Evolutionary conservation across 2,888 invertebrate genomes (phyloP).

Genomic region (Peribatodes rhomboidaria): DNA sequence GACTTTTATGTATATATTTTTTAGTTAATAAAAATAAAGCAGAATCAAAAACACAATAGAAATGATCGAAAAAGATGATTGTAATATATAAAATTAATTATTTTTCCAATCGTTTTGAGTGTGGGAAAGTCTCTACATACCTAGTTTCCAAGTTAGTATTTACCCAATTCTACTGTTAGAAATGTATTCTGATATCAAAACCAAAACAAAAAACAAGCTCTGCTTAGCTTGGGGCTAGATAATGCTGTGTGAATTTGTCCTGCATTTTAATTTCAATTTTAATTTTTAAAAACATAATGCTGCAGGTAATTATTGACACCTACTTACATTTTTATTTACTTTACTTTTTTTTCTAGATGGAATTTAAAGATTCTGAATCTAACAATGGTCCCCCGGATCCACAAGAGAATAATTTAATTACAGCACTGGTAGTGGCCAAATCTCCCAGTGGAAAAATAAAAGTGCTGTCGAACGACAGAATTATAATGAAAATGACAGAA

Average conservation of each 20-base stretch:
- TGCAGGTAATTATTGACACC: constrained; percentile 8
- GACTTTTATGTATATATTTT: constrained; percentile 5
- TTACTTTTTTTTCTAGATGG: constrained; percentile 8
- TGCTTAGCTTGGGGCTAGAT: constrained; percentile 5
- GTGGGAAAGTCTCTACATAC: constrained; percentile 6
- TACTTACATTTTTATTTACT: constrained; percentile 8
- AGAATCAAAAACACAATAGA: constrained; percentile 4
- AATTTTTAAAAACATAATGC: constrained; percentile 8
- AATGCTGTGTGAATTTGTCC: constrained; percentile 8
- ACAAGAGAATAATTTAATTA: constrained; percentile 18
- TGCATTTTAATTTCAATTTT: constrained; percentile 3
- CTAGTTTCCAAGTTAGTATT: constrained; percentile 7
- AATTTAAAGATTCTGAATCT: constrained; percentile 18
- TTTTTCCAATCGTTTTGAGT: constrained; percentile 8
- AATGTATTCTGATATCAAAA: constrained; percentile 8
- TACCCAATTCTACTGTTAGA: constrained; percentile 7
- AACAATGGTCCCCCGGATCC: constrained; percentile 20
- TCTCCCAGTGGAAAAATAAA: constrained; percentile 8
- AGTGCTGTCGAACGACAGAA: constrained; percentile 5
- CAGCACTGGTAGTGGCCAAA: constrained; percentile 8
- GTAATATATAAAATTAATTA: constrained; percentile 6
- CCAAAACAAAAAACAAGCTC: constrained; percentile 8
- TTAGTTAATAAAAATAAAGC: constrained; percentile 5
- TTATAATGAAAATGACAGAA: constrained; percentile 17
- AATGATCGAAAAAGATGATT: constrained; percentile 8